Percentiles rank a stretch among this genome's conserved stretches.
phyloP scores from a whole-genome alignment of 2,113 vertebrate genomes.

The Cebidichthys violaceus region DNA sequence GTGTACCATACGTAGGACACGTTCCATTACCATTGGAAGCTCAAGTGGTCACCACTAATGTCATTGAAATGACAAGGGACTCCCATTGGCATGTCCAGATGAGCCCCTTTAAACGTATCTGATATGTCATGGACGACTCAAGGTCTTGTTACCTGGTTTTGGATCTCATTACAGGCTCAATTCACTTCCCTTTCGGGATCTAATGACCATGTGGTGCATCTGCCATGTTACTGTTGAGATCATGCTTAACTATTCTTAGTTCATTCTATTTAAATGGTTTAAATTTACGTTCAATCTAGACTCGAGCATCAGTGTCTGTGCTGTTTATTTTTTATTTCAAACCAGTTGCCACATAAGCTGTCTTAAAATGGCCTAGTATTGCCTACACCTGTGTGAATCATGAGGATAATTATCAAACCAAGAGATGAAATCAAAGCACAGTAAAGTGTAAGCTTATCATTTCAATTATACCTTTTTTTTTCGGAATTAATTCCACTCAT shows the following conservation, averaged over 20 bases:
- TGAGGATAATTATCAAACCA: neutral
- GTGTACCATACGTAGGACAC: neutral
- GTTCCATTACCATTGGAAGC: neutral
- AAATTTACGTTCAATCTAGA: neutral
- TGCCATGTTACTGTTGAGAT: slow-evolving; percentile 17
- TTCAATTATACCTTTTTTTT: neutral
- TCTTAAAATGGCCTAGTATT: neutral
- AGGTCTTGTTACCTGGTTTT: slow-evolving; percentile 39
- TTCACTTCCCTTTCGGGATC: slow-evolving; percentile 17
- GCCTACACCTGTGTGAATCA: neutral
- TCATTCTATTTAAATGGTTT: neutral
- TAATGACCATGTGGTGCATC: slow-evolving; percentile 15
- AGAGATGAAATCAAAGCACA: neutral
- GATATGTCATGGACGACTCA: slow-evolving; percentile 36
- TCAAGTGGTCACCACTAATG: slow-evolving; percentile 19
- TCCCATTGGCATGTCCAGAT: slow-evolving; percentile 18
- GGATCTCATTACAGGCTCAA: slow-evolving; percentile 27
- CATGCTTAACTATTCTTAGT: neutral
- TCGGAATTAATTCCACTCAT: neutral
- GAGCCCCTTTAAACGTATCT: slow-evolving; percentile 20
- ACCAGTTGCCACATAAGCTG: neutral
- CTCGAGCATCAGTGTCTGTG: neutral
- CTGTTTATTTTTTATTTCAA: neutral
- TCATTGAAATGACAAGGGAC: slow-evolving; percentile 22
- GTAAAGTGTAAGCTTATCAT: neutral